Evolutionary conservation across 2,888 invertebrate species (phyloP), one percentile per base, ranked within the genome.

Genomic region (Galerucella pusilla): DNA sequence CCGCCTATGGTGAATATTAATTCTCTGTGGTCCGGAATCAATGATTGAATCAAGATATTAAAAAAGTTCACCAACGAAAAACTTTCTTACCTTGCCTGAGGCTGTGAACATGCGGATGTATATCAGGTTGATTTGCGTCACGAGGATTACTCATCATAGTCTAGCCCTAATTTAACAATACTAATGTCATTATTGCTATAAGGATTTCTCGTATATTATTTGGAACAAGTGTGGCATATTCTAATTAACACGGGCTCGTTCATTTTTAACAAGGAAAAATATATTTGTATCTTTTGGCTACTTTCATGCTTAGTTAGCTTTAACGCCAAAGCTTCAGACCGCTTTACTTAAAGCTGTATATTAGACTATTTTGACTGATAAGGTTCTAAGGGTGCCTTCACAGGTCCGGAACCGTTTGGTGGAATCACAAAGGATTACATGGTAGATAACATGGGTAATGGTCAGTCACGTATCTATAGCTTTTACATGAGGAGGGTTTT

Each of bases 31-130:
- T 46, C 64, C 64, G 46, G 64, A 64, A 64, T 64, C 42, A 45
- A 16, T 20, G 20, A 46, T 64, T 46, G 45, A 64, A 11, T 12
- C 16, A 28, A 42, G 11, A 64, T 64, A 46, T 64, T 46, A 45
- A 64, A 35, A 57, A 42, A 64, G 42, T 64, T 45, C 20, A 42
- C 64, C 16, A 46, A 63, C 7, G 42, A 64, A 46, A 64, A 45
- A 64, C 64, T 64, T 64, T 64, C 64, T 64, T 64, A 64, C 64
- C 64, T 64, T 64, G 64, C 64, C 64, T 64, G 9, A 20, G 64
- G 64, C 64, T 46, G 16, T 42, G 46, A 10, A 16, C 42, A 63
- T 16, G 20, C 64, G 64, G 64, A 64, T 64, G 64, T 64, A 20
- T 46, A 64, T 45, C 16, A 45, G 45, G 16, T 64, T 64, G 35